phyloP scores from a whole-genome alignment of 2,797 vertebrate species.

The Lutjanus campechanus region DNA sequence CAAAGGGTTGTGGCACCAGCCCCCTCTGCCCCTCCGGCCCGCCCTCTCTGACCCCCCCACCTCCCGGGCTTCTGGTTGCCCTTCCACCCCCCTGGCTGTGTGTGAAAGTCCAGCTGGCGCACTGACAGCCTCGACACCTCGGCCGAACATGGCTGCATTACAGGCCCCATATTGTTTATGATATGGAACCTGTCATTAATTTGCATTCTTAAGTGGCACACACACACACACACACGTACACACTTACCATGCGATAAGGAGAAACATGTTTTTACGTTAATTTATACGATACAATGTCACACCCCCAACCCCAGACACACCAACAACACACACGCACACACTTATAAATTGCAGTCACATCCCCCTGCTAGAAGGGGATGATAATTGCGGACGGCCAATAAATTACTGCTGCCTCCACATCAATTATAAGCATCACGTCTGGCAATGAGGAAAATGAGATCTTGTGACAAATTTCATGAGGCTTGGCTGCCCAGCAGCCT shows the following conservation, averaged over 20 bases:
- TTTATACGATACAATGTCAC: conserved; percentile 76
- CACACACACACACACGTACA: conserved; percentile 48
- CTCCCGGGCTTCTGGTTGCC: conserved; percentile 61
- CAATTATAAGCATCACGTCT: conserved; percentile 91
- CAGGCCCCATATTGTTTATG: conserved; percentile 79
- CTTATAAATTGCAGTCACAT: conserved; percentile 91
- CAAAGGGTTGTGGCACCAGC: conserved; percentile 76
- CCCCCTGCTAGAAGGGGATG: conserved; percentile 89
- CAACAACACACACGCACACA: conserved; percentile 75
- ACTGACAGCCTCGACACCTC: conserved; percentile 68
- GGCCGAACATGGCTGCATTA: conserved; percentile 61
- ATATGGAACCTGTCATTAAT: conserved; percentile 76
- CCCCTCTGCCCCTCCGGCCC: conserved; percentile 65
- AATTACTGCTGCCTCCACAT: conserved; percentile 91
- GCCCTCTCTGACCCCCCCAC: conserved; percentile 67
- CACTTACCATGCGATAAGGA: conserved; percentile 59
- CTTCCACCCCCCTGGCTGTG: conserved; percentile 74
- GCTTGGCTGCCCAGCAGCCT: conserved; percentile 89
- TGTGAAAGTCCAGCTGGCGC: conserved; percentile 85
- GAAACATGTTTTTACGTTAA: conserved; percentile 80
- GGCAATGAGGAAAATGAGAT: conserved; percentile 93
- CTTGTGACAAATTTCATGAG: conserved; percentile 90
- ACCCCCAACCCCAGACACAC: conserved; percentile 70
- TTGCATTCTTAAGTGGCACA: conserved; percentile 74
- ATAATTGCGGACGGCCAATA: conserved; percentile 91